Evolutionary conservation across 2,113 vertebrate species (phyloP).

Genomic region (Xiphophorus hellerii): DNA sequence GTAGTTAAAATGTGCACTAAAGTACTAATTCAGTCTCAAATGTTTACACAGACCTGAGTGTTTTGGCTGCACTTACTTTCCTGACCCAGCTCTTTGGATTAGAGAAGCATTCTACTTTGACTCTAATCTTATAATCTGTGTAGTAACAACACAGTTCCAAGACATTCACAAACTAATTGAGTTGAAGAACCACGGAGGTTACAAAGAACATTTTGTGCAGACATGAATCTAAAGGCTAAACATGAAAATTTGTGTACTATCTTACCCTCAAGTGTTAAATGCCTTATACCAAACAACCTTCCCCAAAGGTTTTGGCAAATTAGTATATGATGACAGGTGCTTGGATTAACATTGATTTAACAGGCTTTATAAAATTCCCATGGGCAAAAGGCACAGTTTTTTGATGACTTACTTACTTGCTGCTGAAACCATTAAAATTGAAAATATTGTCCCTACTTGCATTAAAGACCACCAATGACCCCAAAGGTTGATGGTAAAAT

Average conservation of each 20-base stretch:
- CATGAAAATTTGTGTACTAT: slow-evolving; percentile 14
- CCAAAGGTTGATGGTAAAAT: background rate
- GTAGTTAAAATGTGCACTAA: background rate
- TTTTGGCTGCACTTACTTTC: slow-evolving; percentile 32
- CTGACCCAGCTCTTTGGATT: slow-evolving; percentile 54
- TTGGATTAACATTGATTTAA: slow-evolving; percentile 67
- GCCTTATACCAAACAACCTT: slow-evolving; percentile 40
- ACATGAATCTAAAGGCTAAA: slow-evolving; percentile 22
- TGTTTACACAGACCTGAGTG: background rate
- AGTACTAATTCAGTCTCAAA: background rate
- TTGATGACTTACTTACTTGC: slow-evolving; percentile 59
- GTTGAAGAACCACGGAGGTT: slow-evolving; percentile 28
- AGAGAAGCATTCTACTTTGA: slow-evolving; percentile 56
- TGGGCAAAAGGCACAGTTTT: slow-evolving; percentile 49
- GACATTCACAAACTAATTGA: slow-evolving; percentile 22
- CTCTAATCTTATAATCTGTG: slow-evolving; percentile 66
- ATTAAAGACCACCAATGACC: slow-evolving; percentile 36
- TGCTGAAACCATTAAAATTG: slow-evolving; percentile 35
- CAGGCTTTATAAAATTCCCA: slow-evolving; percentile 53
- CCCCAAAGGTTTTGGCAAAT: slow-evolving; percentile 51
- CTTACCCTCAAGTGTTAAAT: slow-evolving; percentile 34
- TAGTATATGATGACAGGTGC: slow-evolving; percentile 68
- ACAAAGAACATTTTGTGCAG: slow-evolving; percentile 32
- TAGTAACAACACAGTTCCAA: slow-evolving; percentile 50
- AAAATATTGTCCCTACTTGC: slow-evolving; percentile 46